These are phyloP conservation scores for Tachina fera DNA, from an alignment of 2,888 invertebrate genomes.

Conservation along the genomic window DNA sequence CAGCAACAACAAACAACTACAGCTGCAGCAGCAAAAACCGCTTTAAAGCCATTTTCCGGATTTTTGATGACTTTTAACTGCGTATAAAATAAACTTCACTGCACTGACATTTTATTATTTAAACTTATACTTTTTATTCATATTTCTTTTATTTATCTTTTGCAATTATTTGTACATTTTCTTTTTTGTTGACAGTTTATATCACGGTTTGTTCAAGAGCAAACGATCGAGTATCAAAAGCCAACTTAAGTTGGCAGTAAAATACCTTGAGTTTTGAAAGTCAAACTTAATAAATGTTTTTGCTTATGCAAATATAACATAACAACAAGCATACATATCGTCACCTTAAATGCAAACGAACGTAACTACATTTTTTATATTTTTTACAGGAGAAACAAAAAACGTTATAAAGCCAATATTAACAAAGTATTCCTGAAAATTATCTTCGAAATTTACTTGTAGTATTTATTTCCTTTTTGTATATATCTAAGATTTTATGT, in stretches of 20 bases:
- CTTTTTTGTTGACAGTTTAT: conserved; percentile 30
- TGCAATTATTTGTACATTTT: conserved; percentile 3
- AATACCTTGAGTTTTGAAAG: conserved; percentile 35
- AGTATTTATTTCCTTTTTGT: no score
- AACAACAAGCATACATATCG: neutral
- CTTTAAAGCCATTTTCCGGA: conserved; percentile 68
- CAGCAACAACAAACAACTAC: conserved; percentile 32
- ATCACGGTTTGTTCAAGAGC: neutral
- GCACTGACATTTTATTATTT: conserved; percentile 28
- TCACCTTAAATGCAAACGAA: no score
- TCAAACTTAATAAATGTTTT: neutral
- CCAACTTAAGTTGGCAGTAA: conserved; percentile 15
- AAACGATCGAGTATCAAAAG: conserved; percentile 28
- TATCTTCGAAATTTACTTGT: no score
- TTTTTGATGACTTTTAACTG: conserved; percentile 66
- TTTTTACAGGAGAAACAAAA: no score
- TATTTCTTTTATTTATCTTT: conserved; percentile 4
- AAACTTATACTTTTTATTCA: conserved; percentile 20
- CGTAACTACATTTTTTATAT: no score
- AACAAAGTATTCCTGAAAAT: no score
- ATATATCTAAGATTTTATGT: no score
- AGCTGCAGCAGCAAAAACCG: conserved; percentile 44
- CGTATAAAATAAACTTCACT: conserved; percentile 54
- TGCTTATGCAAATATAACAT: neutral
- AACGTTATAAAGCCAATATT: no score